Evolutionary conservation across 2,113 vertebrate species (phyloP).

Genomic region (Numenius arquata): DNA sequence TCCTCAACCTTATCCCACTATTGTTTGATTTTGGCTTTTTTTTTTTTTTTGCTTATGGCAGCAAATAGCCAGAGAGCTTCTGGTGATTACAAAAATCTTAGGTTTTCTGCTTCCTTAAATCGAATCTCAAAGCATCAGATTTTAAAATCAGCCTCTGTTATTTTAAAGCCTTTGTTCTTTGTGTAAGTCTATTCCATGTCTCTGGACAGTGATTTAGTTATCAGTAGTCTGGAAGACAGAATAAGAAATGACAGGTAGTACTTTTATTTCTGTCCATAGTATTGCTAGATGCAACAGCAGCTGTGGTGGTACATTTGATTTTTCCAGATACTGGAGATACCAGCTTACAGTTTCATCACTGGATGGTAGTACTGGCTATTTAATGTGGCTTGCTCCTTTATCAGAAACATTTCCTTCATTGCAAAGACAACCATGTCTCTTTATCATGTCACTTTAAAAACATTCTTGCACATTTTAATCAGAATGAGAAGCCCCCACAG

Average conservation of each 20-base stretch:
- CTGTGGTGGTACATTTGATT: not conserved
- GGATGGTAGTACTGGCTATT: not conserved
- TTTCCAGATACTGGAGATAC: not conserved
- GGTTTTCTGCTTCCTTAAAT: not conserved
- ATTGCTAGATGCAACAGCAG: not conserved
- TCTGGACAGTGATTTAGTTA: not conserved
- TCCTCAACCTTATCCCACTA: not conserved
- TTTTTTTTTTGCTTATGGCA: not conserved
- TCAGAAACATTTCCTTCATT: not conserved
- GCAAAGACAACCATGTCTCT: not conserved
- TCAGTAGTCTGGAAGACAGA: not conserved
- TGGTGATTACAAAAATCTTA: not conserved
- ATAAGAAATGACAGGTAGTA: not conserved
- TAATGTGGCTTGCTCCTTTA: not conserved
- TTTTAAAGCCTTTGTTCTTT: not conserved
- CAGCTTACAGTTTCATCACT: not conserved
- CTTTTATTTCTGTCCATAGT: not conserved
- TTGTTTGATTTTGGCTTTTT: not conserved
- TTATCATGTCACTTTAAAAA: not conserved
- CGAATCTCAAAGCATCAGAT: not conserved
- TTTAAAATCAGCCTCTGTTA: not conserved
- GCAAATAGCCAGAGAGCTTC: not conserved
- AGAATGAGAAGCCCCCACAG: accelerated
- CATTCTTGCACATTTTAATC: not conserved
- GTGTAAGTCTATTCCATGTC: not conserved